Base-by-base conservation (phyloP, 2,888 invertebrate species). In the Drosophila mercatorum region DNA sequence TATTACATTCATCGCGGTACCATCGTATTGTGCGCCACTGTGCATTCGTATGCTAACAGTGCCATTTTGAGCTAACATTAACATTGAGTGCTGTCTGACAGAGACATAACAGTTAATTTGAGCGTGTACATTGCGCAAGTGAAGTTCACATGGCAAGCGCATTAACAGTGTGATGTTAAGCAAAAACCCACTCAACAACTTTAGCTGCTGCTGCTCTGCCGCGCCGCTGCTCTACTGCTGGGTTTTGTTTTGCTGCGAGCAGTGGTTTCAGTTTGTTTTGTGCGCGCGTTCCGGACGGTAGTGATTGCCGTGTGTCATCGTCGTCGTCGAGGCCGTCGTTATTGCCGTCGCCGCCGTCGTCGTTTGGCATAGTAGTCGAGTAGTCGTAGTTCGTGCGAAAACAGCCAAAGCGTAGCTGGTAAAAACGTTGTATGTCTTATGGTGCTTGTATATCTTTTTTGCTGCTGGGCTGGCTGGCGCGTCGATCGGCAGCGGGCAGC, bases 261-360 rank as follows among this genome's bases (percentile, higher is more conserved):
- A 64, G 57, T 61, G 72, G 41, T 55, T 64, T 63, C 78, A 83
- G 73, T 83, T 82, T 81, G 81, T 82, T 79, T 82, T 84, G 68
- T 72, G 82, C 78, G 80, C 82, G 82, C 80, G 78, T 80, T 57
- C 65, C 47, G 68, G 55, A 79, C 72, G 82, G 84, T 84, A 22
- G 56, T 64, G 53, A 55, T 51, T 61, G 70, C 47, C 59, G 81
- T 65, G 56, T 71, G 72, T 51, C 70, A 14, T 56, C 56, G 56
- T 56, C 56, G 43, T 44, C 56, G 56, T 61, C 62, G 69, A 59
- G 59, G 70, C 56, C 41, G 70, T 63, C 41, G 51, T 65, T 14
- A 47, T 67, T 43, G 53, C 58, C 64, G 74, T 59, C 73, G 68
- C 55, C 60, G 74, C 53, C 70, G 56, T 72, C 68, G 62, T 63